These are phyloP conservation scores for Pterocles burchelli DNA, from an alignment of 2,113 vertebrate genomes.

Conservation along the genomic window DNA sequence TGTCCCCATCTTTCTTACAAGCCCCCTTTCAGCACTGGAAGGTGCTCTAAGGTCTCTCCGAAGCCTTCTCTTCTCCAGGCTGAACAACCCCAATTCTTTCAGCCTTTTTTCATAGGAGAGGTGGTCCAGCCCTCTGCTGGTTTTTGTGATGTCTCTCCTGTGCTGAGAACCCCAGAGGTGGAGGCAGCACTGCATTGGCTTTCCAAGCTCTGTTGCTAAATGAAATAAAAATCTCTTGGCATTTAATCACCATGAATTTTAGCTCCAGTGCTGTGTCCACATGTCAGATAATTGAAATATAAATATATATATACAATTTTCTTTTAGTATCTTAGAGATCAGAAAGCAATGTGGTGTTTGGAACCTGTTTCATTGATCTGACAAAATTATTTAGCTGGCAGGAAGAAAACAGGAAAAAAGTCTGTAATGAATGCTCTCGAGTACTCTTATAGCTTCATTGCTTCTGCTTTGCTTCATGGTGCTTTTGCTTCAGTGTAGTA, in stretches of 20 bases:
- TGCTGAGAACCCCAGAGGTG: too few species aligned
- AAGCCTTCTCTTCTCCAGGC: too few species aligned
- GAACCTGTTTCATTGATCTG: background rate
- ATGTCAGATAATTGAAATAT: background rate
- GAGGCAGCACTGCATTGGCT: too few species aligned
- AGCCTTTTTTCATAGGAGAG: too few species aligned
- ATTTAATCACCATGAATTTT: background rate
- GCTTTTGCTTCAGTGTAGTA: background rate
- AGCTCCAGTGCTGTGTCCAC: background rate
- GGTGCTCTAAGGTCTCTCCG: too few species aligned
- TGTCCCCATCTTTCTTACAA: too few species aligned
- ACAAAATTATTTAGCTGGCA: background rate
- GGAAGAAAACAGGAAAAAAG: background rate
- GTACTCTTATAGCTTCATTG: background rate
- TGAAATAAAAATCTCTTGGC: background rate
- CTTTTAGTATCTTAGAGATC: background rate
- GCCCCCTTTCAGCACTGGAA: too few species aligned
- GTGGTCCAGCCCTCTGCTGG: too few species aligned
- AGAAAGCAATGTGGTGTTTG: too few species aligned
- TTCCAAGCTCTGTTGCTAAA: background rate
- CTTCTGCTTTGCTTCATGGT: background rate
- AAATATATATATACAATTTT: background rate
- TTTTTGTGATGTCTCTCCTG: too few species aligned
- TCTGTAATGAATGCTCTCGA: background rate
- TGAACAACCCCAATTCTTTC: too few species aligned